phyloP scores from a whole-genome alignment of 1,140 invertebrate species.

The Papilio glaucus region DNA sequence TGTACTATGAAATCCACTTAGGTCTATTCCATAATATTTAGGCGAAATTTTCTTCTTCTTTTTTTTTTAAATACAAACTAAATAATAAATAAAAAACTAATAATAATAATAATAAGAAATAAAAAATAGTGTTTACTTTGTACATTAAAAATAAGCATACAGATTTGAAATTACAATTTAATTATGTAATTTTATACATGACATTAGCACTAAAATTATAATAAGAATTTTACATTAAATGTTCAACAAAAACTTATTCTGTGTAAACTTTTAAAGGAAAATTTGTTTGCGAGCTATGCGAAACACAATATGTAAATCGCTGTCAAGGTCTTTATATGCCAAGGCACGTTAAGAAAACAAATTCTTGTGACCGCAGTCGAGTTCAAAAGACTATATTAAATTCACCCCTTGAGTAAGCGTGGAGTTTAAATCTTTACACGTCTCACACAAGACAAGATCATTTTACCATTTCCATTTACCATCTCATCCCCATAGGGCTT shows the following conservation, averaged over 20 bases:
- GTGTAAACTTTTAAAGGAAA: conserved; percentile 20
- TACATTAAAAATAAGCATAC: background rate
- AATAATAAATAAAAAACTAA: too few species aligned
- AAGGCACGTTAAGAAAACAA: conserved; percentile 46
- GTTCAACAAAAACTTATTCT: conserved; percentile 4
- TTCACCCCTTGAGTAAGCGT: conserved; percentile 41
- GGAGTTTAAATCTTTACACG: conserved; percentile 36
- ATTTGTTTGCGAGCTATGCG: conserved; percentile 9
- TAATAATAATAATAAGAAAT: too few species aligned
- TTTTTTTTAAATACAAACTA: too few species aligned
- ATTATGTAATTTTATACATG: background rate
- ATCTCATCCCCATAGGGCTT: too few species aligned
- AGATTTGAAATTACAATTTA: background rate
- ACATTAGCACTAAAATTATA: background rate
- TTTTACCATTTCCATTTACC: too few species aligned
- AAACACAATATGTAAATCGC: conserved; percentile 35
- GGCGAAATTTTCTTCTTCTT: too few species aligned
- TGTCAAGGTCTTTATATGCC: conserved; percentile 28
- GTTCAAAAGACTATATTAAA: conserved; percentile 53
- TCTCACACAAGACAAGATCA: conserved; percentile 18
- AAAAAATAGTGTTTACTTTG: background rate
- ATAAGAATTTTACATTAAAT: background rate
- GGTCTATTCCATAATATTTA: too few species aligned
- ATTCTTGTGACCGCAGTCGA: conserved; percentile 37
- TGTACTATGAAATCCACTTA: background rate